These are phyloP conservation scores for Agriotes lineatus DNA, from an alignment of 2,888 invertebrate species.

Conservation along the genomic window DNA sequence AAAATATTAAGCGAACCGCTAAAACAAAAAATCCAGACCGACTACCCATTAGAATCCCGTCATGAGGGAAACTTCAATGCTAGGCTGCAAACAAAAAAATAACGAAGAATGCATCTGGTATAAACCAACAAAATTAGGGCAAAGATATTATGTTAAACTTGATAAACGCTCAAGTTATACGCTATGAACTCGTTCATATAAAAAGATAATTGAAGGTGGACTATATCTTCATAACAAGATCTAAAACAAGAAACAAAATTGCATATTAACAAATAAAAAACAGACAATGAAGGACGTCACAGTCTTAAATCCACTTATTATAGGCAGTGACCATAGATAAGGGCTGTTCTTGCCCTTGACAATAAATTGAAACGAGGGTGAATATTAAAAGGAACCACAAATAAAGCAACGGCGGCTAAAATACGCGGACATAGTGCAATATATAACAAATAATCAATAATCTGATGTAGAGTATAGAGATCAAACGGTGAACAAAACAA, in stretches of 20 bases:
- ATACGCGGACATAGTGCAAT: neutral
- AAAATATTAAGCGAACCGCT: neutral
- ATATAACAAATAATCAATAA: neutral
- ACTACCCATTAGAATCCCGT: neutral
- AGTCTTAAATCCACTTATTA: no score
- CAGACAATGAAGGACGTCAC: no score
- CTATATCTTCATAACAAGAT: no score
- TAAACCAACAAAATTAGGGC: no score
- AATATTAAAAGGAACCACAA: neutral
- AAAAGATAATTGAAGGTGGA: no score
- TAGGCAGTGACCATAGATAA: neutral
- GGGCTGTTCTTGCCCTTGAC: neutral
- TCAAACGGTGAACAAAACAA: neutral
- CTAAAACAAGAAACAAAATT: no score
- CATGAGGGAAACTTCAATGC: neutral
- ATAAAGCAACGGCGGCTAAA: neutral
- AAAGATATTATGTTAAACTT: no score
- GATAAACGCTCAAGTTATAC: neutral
- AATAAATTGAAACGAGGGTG: neutral
- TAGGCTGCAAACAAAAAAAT: neutral
- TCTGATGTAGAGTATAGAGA: neutral
- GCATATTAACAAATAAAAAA: no score
- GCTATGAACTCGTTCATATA: no score
- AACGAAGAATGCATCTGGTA: neutral
- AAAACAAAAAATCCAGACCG: neutral